Evolutionary conservation across 2,888 invertebrate species (phyloP), one percentile per base, ranked within the genome.

Genomic region (Mythimna loreyi): DNA sequence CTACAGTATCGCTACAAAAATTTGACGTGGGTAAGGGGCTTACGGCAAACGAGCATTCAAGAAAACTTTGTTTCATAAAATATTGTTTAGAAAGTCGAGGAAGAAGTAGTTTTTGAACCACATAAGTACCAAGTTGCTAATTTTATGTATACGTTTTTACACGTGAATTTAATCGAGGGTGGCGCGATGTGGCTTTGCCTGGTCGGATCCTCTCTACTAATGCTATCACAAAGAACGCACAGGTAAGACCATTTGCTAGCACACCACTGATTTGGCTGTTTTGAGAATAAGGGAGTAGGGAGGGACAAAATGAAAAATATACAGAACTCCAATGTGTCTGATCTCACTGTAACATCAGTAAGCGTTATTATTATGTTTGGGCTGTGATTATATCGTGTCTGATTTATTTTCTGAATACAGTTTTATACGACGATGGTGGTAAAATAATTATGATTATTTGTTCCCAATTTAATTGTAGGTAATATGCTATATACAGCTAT

Each of bases 341-440:
- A 92, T 92, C 92, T 92, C 92, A 90, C 81, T 87, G 82, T 86
- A 86, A 81, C 85, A 85, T 83, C 88, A 86, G 80, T 87, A 87
- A 83, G 81, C 81, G 82, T 89, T 89, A 85, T 84, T 84, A 81
- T 87, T 90, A 87, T 86, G 85, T 91, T 90, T 86, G 83, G 92
- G 92, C 92, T 92, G 92, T 92, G 92, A 92, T 90, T 87, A 85
- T 83, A 74, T 83, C 80, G 82, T 88, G 76, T 75, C 79, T 85
- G 86, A 80, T 78, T 86, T 86, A 80, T 78, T 83, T 84, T 83
- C 81, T 76, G 70, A 74, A 76, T 36, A 75, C 71, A 74, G 75
- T 70, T 75, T 63, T 60, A 69, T 61, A 72, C 40, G 61, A 77
- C 56, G 55, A 72, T 59, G 75, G 77, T 67, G 83, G 72, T 57